Percentiles rank a stretch among this genome's conserved stretches.
phyloP scores from a whole-genome alignment of 2,113 vertebrate genomes.

The Vulpes ferrilata region DNA sequence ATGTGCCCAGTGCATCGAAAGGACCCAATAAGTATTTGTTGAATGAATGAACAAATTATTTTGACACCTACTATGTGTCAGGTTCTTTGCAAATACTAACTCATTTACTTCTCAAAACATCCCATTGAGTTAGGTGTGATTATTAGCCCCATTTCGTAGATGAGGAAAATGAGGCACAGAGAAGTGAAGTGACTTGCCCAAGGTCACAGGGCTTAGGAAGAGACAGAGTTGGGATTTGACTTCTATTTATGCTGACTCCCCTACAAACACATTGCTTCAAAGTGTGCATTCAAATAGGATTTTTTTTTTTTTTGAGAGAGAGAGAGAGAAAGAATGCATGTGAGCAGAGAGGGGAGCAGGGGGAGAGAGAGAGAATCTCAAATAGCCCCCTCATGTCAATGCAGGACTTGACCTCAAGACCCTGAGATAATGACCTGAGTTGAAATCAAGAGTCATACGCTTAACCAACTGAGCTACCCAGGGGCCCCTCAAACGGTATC shows the following conservation, averaged over 20 bases:
- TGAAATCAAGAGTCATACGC: neutral
- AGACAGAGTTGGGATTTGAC: neutral
- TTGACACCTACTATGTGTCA: neutral
- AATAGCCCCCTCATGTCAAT: neutral
- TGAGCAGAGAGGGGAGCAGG: neutral
- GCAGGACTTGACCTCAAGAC: neutral
- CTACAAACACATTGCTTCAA: neutral
- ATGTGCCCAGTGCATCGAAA: neutral
- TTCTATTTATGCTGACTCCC: neutral
- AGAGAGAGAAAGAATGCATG: neutral
- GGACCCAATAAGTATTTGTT: neutral
- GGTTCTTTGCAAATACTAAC: slow-evolving; percentile 27
- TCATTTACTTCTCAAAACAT: slow-evolving; percentile 6
- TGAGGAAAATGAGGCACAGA: neutral
- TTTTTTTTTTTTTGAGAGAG: neutral
- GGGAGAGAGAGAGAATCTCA: neutral
- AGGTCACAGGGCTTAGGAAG: neutral
- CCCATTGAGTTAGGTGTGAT: neutral
- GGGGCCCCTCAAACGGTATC: neutral
- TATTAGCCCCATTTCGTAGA: neutral
- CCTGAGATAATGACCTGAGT: neutral
- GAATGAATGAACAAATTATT: neutral
- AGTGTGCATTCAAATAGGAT: neutral
- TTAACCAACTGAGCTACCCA: neutral
- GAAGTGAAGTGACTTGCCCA: neutral